A percentile compares a stretch with the other conserved stretches of the same genome.
phyloP scores from a whole-genome alignment of 2,888 invertebrate species.

The Rhaphigaster nebulosa region DNA sequence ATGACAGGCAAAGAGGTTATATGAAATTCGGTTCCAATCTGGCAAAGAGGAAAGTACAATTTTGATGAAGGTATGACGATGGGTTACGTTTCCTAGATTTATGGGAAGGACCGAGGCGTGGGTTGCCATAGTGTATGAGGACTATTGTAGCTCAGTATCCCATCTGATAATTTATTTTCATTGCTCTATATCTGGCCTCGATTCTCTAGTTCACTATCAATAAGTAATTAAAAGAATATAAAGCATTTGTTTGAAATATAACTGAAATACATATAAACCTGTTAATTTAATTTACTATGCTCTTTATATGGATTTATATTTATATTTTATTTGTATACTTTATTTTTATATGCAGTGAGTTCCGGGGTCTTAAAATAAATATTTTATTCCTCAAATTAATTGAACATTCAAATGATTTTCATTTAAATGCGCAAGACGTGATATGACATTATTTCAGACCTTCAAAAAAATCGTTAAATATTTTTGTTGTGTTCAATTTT shows the following conservation, averaged over 20 bases:
- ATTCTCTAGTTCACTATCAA: neutral
- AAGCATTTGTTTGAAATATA: too few relatives aligned
- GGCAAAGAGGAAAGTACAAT: neutral
- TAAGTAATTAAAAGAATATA: too few relatives aligned
- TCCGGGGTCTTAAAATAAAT: too few relatives aligned
- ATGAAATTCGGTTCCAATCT: neutral
- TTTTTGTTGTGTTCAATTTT: neutral
- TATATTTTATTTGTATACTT: too few relatives aligned
- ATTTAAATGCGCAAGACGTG: neutral
- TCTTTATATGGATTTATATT: too few relatives aligned
- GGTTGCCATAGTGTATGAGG: neutral
- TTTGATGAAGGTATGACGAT: neutral
- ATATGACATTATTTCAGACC: neutral
- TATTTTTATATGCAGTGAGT: too few relatives aligned
- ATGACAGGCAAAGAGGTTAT: neutral
- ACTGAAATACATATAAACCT: too few relatives aligned
- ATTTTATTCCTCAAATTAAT: too few relatives aligned
- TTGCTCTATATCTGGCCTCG: neutral
- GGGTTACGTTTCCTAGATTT: neutral
- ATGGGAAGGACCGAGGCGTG: neutral
- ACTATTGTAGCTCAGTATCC: too few relatives aligned
- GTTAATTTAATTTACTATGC: too few relatives aligned
- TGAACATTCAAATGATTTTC: neutral
- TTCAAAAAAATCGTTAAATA: too few relatives aligned
- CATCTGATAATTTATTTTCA: neutral